Percentiles rank a stretch among this genome's conserved stretches.
Conservation (phyloP, 2,113 vertebrate genomes). For the Aldabrachelys gigantea region DNA sequence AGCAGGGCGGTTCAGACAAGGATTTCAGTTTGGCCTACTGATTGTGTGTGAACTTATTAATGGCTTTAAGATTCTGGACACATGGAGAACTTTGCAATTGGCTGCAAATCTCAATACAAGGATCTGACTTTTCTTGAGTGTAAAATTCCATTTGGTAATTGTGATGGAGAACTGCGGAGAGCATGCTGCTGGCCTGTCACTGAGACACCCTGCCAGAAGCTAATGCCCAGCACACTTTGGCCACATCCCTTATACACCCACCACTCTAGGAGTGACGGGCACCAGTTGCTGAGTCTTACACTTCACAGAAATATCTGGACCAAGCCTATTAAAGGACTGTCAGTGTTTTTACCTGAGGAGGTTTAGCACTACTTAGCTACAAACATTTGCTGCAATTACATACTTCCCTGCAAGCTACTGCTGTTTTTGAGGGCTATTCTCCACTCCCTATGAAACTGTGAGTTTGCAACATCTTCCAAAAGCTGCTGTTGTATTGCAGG, state of each 20-base stretch:
- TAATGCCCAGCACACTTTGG: background rate
- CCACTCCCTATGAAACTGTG: background rate
- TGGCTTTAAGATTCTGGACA: background rate
- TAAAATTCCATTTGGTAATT: background rate
- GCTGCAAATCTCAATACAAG: background rate
- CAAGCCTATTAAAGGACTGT: background rate
- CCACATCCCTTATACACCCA: background rate
- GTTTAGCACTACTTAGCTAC: background rate
- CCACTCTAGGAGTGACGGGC: background rate
- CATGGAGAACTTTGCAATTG: background rate
- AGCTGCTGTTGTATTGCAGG: background rate
- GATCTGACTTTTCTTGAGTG: background rate
- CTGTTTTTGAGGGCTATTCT: background rate
- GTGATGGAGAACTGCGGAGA: background rate
- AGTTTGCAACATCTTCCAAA: background rate
- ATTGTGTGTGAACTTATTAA: fast-evolving
- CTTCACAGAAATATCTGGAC: background rate
- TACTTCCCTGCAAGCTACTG: background rate
- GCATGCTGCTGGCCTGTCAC: background rate
- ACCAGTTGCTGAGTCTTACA: background rate
- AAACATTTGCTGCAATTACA: background rate
- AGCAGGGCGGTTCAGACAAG: background rate
- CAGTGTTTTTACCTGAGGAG: background rate
- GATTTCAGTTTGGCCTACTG: background rate
- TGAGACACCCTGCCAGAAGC: background rate